phyloP scores from a whole-genome alignment of 2,888 invertebrate species.

The Didymodactylos carnosus region DNA sequence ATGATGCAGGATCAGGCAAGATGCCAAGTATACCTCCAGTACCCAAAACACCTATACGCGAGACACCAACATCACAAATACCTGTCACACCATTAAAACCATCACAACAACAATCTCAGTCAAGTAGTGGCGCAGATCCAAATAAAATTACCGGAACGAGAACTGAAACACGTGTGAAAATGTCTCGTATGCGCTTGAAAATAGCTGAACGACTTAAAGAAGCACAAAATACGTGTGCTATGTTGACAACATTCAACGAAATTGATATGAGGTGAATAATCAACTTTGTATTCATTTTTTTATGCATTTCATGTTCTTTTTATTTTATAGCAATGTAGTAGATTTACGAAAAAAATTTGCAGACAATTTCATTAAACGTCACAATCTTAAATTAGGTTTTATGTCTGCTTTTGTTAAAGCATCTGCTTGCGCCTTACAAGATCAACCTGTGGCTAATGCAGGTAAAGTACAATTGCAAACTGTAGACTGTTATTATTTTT shows the following conservation, averaged over 20 bases:
- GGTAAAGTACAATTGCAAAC: background rate
- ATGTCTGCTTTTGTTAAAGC: conserved; percentile 99
- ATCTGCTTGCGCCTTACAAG: conserved; percentile 69
- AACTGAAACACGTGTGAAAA: conserved; percentile 75
- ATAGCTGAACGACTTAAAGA: conserved; percentile 90
- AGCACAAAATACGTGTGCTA: conserved; percentile 90
- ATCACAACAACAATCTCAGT: conserved; percentile 40
- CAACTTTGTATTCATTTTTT: background rate
- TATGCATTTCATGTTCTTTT: background rate
- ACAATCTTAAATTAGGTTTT: conserved; percentile 78
- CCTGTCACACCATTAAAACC: background rate
- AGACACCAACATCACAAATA: background rate
- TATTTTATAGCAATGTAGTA: conserved; percentile 57
- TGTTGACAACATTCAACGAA: conserved; percentile 98
- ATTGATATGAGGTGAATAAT: conserved; percentile 72
- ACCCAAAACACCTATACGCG: background rate
- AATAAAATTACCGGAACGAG: conserved; percentile 23
- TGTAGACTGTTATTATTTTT: too few relatives aligned
- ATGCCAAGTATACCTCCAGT: conserved; percentile 24
- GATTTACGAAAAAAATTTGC: conserved; percentile 71
- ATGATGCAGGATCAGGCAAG: conserved; percentile 36
- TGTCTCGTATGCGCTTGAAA: conserved; percentile 87
- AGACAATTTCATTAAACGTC: conserved; percentile 78
- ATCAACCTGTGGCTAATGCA: conserved; percentile 89
- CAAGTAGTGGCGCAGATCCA: conserved; percentile 41